Base-by-base conservation (phyloP, 1,140 invertebrate species). In the Platyura marginata region DNA sequence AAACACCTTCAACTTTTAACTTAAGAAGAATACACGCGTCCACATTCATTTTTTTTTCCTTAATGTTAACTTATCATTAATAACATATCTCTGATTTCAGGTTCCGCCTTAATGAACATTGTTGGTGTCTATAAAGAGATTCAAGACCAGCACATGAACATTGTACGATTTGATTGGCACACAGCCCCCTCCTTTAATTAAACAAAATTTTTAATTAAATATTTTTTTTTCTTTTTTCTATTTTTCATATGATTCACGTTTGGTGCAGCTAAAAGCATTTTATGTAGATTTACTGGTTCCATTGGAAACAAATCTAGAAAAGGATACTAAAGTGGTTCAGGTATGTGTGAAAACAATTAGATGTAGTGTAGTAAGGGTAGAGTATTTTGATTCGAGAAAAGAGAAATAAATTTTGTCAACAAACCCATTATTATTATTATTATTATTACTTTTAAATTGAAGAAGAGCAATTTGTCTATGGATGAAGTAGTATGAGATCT, bases 271-370 rank as follows among this genome's bases (percentile, higher is more conserved):
- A 43, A 90, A 91, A 69, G 88, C 86, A 13, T 91, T 92, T 62
- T 92, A 92, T 66, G 86, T 92, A 20, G 88, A 92, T 69, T 69
- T 92, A 44, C 66, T 92, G 44, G 83, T 90, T 40, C 88, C 87
- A 46, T 65, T 92, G 57, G 88, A 92, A 69, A 87, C 84, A 38
- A 91, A 91, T 66, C 66, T 91, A 52, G 87, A 91, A 61, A 90
- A 91, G 61, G 87, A 92, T 61, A 88, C 83, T 21, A 90, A 91
- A 75, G 84, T 90, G 47, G 83, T 92, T 42, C 85, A 85, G 74
- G 83, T 87, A 65, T 67, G 67, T 52, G 18, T 41, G n/a, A 38
- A 21, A 43, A 33, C 20, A 13, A 15, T 20, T 15, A 22, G 40
- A n/a, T n/a, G n/a, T n/a, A n/a, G n/a, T n/a, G n/a, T n/a, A n/a